A percentile compares a stretch with the other conserved stretches of the same genome.
Evolutionary conservation across 2,888 invertebrate species (phyloP).

Genomic region (Laothoe populi): DNA sequence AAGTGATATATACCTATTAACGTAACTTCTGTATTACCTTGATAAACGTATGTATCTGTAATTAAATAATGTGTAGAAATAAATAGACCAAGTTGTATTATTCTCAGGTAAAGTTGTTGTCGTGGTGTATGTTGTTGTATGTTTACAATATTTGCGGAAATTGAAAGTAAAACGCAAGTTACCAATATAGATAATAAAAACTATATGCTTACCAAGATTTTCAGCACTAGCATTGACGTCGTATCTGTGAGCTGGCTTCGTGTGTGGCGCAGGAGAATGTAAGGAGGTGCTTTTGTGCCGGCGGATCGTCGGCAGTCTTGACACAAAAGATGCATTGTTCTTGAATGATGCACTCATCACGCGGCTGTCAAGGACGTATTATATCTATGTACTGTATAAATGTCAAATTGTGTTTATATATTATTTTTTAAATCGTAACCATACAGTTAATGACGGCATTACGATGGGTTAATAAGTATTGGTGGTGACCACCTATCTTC

Average conservation of each 20-base stretch:
- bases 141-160: neutral
- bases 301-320: conserved; percentile 94
- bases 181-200: neutral
- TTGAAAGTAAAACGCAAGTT: neutral
- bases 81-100: neutral
- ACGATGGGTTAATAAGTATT: too few species aligned
- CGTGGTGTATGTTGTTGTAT: too few species aligned
- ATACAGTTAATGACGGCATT: too few species aligned
- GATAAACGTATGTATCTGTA: neutral
- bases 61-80: neutral
- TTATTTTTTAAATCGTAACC: too few species aligned
- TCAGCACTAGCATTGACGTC: conserved; percentile 90
- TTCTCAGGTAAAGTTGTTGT: neutral
- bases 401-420: conserved; percentile 1
- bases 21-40: neutral
- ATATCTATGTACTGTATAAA: conserved; percentile 39
- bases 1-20: neutral
- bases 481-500: too few species aligned
- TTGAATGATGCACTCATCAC: conserved; percentile 92
- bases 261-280: conserved; percentile 89
- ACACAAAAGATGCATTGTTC: conserved; percentile 97
- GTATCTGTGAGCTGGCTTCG: conserved; percentile 86
- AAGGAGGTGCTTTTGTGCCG: conserved; percentile 92
- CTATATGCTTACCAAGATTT: conserved; percentile 87
- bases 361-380: conserved; percentile 83